Evolutionary conservation across 2,888 invertebrate genomes (phyloP).

Genomic region (Frankliniella intonsa): DNA sequence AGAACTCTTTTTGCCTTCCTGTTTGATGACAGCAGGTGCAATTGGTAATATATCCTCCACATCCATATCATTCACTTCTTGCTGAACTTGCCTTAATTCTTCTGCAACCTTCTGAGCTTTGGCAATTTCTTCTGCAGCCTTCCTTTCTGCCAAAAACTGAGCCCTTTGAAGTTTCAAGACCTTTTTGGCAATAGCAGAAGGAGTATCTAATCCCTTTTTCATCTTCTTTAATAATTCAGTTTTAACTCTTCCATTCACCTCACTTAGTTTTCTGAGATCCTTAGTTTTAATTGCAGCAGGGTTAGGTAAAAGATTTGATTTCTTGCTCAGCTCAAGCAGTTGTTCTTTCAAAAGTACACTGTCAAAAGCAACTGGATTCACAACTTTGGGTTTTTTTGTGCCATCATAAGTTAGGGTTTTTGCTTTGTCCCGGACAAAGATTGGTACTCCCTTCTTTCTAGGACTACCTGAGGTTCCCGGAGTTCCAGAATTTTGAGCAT

Average conservation of each 20-base stretch:
- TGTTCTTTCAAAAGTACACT: neutral
- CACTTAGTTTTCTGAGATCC: conserved; percentile 37
- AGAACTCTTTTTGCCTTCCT: conserved; percentile 32
- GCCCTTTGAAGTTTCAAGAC: conserved; percentile 29
- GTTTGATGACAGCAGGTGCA: conserved; percentile 21
- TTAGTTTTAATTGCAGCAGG: conserved; percentile 32
- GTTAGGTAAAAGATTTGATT: neutral
- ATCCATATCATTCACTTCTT: conserved; percentile 33
- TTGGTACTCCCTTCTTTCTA: conserved; percentile 29
- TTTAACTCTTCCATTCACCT: conserved; percentile 24
- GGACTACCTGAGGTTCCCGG: neutral
- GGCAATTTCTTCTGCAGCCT: conserved; percentile 29
- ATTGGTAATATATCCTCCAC: conserved; percentile 34
- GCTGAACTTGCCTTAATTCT: conserved; percentile 33
- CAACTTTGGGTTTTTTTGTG: conserved; percentile 36
- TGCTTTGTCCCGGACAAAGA: conserved; percentile 21
- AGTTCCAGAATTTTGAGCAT: neutral
- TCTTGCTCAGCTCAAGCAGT: neutral
- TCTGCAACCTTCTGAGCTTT: conserved; percentile 32
- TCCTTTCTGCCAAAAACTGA: conserved; percentile 31
- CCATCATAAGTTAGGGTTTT: conserved; percentile 33
- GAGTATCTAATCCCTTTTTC: conserved; percentile 38
- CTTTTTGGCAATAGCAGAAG: conserved; percentile 32
- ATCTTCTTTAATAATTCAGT: conserved; percentile 37
- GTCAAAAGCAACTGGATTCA: conserved; percentile 35